These are phyloP conservation scores for Acleris holmiana DNA, from an alignment of 2,888 invertebrate genomes.

Conservation along the genomic window DNA sequence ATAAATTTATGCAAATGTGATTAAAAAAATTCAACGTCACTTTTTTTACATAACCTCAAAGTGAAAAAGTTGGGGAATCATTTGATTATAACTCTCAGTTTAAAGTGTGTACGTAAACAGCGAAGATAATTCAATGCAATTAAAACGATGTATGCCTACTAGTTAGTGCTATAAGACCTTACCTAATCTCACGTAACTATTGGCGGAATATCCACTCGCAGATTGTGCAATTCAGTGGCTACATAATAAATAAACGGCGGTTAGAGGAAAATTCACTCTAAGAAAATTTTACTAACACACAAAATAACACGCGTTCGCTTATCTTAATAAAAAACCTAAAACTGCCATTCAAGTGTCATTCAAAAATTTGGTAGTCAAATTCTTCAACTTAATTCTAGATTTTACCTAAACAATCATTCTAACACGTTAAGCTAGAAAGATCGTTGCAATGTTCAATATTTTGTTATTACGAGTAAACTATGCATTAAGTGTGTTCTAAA, in stretches of 20 bases:
- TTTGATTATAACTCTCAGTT: not conserved
- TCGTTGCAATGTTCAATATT: too few species aligned
- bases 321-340: too few species aligned
- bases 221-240: constrained; percentile 40
- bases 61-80: not conserved
- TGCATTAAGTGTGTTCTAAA: too few species aligned
- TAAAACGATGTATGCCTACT: constrained; percentile 19
- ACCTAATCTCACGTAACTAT: constrained; percentile 66
- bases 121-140: constrained; percentile 24
- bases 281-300: not conserved
- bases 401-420: too few species aligned
- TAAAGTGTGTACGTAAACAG: constrained; percentile 10
- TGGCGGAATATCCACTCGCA: constrained; percentile 50
- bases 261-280: not conserved
- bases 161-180: constrained; percentile 60
- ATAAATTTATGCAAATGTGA: too few species aligned
- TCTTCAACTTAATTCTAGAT: not conserved
- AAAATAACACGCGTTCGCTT: too few species aligned
- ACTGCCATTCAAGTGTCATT: too few species aligned
- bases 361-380: too few species aligned
- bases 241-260: constrained; percentile 15
- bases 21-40: too few species aligned
- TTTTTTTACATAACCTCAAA: too few species aligned
- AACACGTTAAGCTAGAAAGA: too few species aligned
- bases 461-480: too few species aligned